phyloP scores from a whole-genome alignment of 2,113 vertebrate genomes.

The Gallinago media region DNA sequence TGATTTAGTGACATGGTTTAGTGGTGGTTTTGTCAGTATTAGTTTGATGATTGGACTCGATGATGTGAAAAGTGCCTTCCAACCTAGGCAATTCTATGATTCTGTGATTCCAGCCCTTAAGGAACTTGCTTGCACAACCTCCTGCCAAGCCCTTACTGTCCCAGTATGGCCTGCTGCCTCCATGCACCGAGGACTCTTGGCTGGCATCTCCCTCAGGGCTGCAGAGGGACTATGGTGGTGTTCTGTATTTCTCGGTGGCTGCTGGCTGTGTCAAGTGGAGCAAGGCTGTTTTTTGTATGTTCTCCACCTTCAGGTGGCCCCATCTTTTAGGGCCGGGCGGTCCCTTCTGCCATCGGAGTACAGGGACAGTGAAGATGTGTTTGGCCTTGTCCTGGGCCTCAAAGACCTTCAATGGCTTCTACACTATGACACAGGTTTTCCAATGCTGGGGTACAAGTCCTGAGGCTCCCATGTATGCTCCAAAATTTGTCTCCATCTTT shows the following conservation, averaged over 20 bases:
- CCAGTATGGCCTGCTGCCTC: neutral
- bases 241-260: neutral
- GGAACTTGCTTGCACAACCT: rapidly evolving
- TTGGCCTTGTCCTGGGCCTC: neutral
- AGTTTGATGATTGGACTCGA: too few species aligned
- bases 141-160: rapidly evolving
- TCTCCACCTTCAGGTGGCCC: neutral
- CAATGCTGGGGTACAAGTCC: rapidly evolving
- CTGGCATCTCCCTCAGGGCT: neutral
- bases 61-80: too few species aligned
- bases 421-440: neutral
- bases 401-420: rapidly evolving
- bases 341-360: neutral
- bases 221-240: rapidly evolving
- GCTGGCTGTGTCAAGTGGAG: neutral
- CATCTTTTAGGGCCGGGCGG: neutral
- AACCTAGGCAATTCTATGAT: too few species aligned
- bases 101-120: neutral
- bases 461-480: neutral
- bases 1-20: too few species aligned
- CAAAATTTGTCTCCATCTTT: rapidly evolving
- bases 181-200: rapidly evolving
- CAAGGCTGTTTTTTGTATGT: neutral
- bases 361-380: rapidly evolving
- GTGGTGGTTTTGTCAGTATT: too few species aligned